These are phyloP conservation scores for Eustalomyia histrio DNA, from an alignment of 2,888 invertebrate genomes.

Conservation along the genomic window DNA sequence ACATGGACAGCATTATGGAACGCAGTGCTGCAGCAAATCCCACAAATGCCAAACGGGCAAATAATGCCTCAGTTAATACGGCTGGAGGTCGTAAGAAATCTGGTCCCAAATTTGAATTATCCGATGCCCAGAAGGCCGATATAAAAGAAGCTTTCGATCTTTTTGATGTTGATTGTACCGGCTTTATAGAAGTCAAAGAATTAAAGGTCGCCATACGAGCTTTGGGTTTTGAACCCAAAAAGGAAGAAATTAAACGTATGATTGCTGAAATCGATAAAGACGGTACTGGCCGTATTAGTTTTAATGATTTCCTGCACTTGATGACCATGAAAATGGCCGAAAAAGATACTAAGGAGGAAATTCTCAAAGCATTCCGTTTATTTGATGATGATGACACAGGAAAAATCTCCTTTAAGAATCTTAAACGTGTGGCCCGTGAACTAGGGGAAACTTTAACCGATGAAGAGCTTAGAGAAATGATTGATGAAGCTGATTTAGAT, in stretches of 20 bases:
- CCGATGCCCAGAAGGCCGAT: constrained; percentile 93
- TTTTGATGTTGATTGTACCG: constrained; percentile 94
- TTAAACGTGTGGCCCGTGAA: constrained; percentile 96
- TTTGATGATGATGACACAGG: constrained; percentile 99
- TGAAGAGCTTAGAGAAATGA: constrained; percentile 98
- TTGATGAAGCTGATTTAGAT: constrained; percentile 97
- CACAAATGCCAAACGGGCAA: constrained; percentile 41
- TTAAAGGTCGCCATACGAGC: constrained; percentile 97
- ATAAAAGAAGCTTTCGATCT: constrained; percentile 97
- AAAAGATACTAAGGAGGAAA: constrained; percentile 96
- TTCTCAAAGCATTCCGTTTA: constrained; percentile 97
- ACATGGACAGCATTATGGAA: constrained; percentile 50
- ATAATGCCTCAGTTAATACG: constrained; percentile 31
- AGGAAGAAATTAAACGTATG: constrained; percentile 98
- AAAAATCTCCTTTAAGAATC: constrained; percentile 95
- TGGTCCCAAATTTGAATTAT: constrained; percentile 89
- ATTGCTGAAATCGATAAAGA: constrained; percentile 94
- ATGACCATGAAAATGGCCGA: constrained; percentile 97
- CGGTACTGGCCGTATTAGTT: constrained; percentile 90
- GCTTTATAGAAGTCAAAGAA: constrained; percentile 94
- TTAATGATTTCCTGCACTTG: constrained; percentile 91
- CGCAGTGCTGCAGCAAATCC: constrained; percentile 47
- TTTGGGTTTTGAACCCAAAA: constrained; percentile 97
- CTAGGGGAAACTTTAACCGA: constrained; percentile 97
- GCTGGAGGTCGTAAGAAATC: constrained; percentile 83